These are phyloP conservation scores for Coryphaenoides rupestris DNA, from an alignment of 2,113 vertebrate species.

Conservation along the genomic window DNA sequence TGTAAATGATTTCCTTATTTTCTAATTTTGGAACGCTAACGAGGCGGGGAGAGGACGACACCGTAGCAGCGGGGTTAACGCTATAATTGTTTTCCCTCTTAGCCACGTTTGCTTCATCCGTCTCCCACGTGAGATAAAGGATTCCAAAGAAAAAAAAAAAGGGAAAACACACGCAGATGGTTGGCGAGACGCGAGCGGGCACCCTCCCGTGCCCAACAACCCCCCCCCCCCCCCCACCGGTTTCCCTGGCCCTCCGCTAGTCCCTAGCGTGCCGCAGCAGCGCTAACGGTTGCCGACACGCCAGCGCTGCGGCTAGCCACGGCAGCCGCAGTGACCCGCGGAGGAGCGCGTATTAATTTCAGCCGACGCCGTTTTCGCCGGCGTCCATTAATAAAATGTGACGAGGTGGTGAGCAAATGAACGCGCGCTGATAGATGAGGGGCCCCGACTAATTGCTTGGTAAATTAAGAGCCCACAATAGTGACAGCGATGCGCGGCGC, in stretches of 20 bases:
- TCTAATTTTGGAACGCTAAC: conserved; percentile 16
- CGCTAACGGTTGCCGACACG: conserved; percentile 45
- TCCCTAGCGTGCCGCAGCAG: too few relatives aligned
- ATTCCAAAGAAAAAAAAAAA: not conserved
- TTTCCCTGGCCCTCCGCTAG: conserved; percentile 36
- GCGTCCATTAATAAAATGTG: too few relatives aligned
- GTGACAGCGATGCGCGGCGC: conserved; percentile 51
- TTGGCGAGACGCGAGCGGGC: too few relatives aligned
- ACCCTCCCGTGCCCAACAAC: too few relatives aligned
- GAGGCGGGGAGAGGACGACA: not conserved
- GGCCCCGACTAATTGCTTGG: too few relatives aligned
- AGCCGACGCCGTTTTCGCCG: too few relatives aligned
- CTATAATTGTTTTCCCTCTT: conserved; percentile 68
- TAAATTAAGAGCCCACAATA: too few relatives aligned
- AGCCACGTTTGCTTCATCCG: conserved; percentile 67
- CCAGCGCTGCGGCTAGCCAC: conserved; percentile 5
- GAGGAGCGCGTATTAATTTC: too few relatives aligned
- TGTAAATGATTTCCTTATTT: not conserved
- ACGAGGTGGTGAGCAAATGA: too few relatives aligned
- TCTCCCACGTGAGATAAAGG: conserved; percentile 8
- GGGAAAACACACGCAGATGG: conserved; percentile 17
- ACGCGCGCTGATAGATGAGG: too few relatives aligned
- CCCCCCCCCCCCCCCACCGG: too few relatives aligned
- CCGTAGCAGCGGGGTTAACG: conserved; percentile 52
- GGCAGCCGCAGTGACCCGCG: conserved; percentile 23